Evolutionary conservation across 2,888 invertebrate species (phyloP), one percentile per base, ranked within the genome.

Genomic region (Pristionchus mayeri): DNA sequence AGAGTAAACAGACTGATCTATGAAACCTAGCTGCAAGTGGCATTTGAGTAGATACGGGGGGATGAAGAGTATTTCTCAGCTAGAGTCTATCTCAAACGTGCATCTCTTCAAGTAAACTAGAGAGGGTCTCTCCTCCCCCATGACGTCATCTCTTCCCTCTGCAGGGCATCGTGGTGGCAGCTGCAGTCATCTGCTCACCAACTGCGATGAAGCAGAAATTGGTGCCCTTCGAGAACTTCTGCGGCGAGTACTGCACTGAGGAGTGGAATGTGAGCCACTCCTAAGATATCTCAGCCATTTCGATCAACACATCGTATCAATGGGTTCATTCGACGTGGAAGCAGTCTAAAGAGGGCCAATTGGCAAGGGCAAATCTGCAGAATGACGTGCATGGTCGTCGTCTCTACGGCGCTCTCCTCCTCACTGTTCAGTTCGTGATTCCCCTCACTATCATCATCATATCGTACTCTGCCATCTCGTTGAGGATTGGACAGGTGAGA

Each of bases 401-500:
- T 21, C 86, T 90, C 60, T 91, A 91, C 85, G 91, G 91, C 3
- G 90, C 90, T 0, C 88, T 89, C n/a, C 85, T 91, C 79, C 86
- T 91, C 50, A 88, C 88, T n/a, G 87, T 92, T 18, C 92, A 92
- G 85, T 89, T 92, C 75, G 89, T 92, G 60, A 88, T 92, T 30
- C 92, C 92, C 11, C 87, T 92, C n/a, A 87, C 88, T 30, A 90
- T 92, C 83, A 92, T 92, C 86, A 90, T 90, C 75, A 87, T 92
- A 50, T 92, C 90, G 78, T 92, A 92, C 85, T 90, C 92, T 7
- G 90, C 91, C 16, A 92, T 92, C 52, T 91, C 92, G 1, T 76
- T 92, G 24, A 87, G 91, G 75, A 89, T 92, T 40, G 92, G 91
- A 84, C 90, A 91, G 84, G 89, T 89, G 4, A 63, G 57, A 75